Base-by-base conservation (phyloP, 2,888 invertebrate species). In the Lapara coniferarum region DNA sequence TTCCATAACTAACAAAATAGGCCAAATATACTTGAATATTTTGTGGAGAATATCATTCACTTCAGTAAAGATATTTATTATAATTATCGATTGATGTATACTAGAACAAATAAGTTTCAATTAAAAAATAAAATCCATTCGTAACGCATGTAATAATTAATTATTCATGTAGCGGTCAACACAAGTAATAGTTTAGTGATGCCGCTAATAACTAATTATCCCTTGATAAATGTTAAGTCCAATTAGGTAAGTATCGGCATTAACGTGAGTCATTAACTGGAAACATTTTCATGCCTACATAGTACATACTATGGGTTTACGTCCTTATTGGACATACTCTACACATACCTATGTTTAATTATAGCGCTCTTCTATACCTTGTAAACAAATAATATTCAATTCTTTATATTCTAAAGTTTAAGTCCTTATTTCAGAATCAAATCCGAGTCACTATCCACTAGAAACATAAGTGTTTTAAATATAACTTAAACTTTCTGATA, bases 181-280 rank as follows among this genome's bases (percentile, higher is more conserved):
- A 63, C 63, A 25, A 69, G 58, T 68, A 69, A 66, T 69, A 56
- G 49, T 57, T 58, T 58, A 58, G 30, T 67, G 66, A 57, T 46
- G 46, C 66, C 71, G 69, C 70, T 71, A 71, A 72, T 57, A 71
- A 71, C 70, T 74, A 73, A 73, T 74, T 71, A 71, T 70, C 52
- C 69, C 68, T 73, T 71, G 71, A 73, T 69, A 72, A 72, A 69
- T 72, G 72, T 71, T 63, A 66, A 52, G 66, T 46, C 53, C 59
- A 58, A 70, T 70, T 68, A 70, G n/a, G 68, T 66, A 66, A 46
- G 19, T 58, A 37, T 19, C 55, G 63, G 44, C 66, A 66, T 66
- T 53, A 51, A 49, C 19, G 19, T 59, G 51, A 52, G 51, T 66
- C 51, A 66, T 68, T 70, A 68, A 68, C 52, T 68, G 30, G 30